Base-by-base conservation (phyloP, 30 jellyfish, hydroid and myxozoan species). In the Mastigias papua region DNA sequence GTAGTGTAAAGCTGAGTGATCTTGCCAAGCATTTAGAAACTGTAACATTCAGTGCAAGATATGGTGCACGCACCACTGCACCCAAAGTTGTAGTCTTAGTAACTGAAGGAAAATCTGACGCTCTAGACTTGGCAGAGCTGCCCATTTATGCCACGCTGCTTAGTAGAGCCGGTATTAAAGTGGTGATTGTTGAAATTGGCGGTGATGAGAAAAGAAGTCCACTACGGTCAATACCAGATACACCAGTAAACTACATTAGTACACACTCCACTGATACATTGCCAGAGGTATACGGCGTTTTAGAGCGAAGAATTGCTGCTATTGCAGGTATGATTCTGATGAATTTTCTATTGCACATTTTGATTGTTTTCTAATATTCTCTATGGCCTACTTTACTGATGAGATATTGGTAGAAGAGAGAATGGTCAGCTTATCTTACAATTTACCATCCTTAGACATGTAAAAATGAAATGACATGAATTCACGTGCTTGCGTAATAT, bases 31-130 rank as follows among this genome's bases (percentile, higher is more conserved):
- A 62, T 51, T 34, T 80, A n/a, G 73, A 71, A 49, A 28, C 34
- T 0, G 57, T 72, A 50, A 32, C 92, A 1, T 93, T 93, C 71
- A 81, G 57, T 46, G 30, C 82, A 15, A 64, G 61, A 1, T 32
- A 83, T 58, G 97, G 97, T 50, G 93, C 90, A 5, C 89, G 98
- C 30, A 32, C 50, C 0, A 69, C 82, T 23, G 85, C 80, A 9
- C 91, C 98, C 2, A 88, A 89, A 60, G 89, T 86, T 5, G 81
- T 84, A 0, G 87, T 93, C 26, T 1, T 93, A 50, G 54, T 93
- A 33, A 80, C 79, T 34, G 77, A 76, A 25, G 95, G 88, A 22
- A 73, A 76, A 63, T 49, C 63, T 13, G 86, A 66, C 33, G 54
- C 34, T 0, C 46, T 46, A 1, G 90, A 77, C 34, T 17, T 60